phyloP scores from a whole-genome alignment of 2,888 invertebrate species.

The Linnaemya vulpina region DNA sequence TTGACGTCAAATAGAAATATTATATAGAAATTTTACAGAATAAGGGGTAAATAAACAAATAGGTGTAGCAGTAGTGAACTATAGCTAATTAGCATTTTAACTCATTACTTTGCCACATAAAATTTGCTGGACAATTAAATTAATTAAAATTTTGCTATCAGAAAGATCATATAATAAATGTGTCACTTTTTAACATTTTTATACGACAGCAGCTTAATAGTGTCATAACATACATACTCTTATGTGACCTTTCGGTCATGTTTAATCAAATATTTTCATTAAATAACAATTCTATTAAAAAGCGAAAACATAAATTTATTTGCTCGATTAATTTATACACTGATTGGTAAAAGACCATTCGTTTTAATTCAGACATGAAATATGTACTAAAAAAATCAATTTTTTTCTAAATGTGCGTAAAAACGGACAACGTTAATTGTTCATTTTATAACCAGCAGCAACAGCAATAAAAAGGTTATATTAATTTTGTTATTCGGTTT shows the following conservation, averaged over 20 bases:
- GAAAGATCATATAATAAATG: background rate
- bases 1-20: too few relatives aligned
- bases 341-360: slow-evolving; percentile 25
- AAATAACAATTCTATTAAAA: slow-evolving; percentile 18
- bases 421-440: background rate
- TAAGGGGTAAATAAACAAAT: too few relatives aligned
- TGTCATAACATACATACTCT: slow-evolving; percentile 8
- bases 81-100: too few relatives aligned
- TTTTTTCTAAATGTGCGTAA: slow-evolving; percentile 33
- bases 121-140: too few relatives aligned
- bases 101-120: too few relatives aligned
- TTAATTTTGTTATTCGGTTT: background rate
- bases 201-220: background rate
- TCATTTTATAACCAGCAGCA: background rate
- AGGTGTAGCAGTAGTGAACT: too few relatives aligned
- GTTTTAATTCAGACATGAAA: background rate
- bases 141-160: background rate
- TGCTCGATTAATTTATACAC: slow-evolving; percentile 23
- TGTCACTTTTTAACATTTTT: background rate
- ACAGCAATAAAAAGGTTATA: background rate
- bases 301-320: slow-evolving; percentile 5
- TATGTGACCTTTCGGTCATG: slow-evolving; percentile 8
- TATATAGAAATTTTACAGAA: too few relatives aligned
- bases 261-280: slow-evolving; percentile 40
- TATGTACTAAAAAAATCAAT: background rate